A percentile compares a stretch with the other conserved stretches of the same genome.
Conservation (phyloP, 2,888 invertebrate species). For the Lepidochrysops patricia region DNA sequence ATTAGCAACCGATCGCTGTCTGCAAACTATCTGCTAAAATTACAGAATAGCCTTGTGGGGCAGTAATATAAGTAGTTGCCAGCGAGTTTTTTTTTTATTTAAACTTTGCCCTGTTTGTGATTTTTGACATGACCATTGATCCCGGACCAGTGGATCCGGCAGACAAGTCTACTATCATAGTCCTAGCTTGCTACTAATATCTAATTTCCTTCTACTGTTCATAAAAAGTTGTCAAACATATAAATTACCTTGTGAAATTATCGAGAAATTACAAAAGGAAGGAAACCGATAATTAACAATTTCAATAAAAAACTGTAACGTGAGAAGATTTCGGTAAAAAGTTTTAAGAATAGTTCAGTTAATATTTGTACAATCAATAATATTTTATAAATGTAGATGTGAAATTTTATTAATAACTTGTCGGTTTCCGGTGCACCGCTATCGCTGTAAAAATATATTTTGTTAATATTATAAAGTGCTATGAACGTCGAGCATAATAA, state of each 20-base stretch:
- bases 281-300: neutral
- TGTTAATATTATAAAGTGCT: neutral
- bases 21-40: no score
- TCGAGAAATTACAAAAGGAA: neutral
- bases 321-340: neutral
- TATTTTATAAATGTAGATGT: neutral
- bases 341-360: neutral
- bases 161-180: no score
- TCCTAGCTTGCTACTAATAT: no score
- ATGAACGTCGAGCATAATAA: neutral
- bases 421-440: neutral
- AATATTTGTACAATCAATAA: neutral
- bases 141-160: no score
- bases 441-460: neutral
- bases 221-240: neutral
- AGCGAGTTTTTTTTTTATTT: no score
- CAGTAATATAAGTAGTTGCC: no score
- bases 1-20: no score
- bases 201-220: no score
- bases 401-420: neutral
- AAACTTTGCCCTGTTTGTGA: no score
- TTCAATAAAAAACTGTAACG: neutral
- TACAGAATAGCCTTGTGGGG: no score
- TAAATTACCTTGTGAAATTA: neutral
- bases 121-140: no score